phyloP scores from a whole-genome alignment of 2,113 vertebrate species.

The Hystrix brachyura region DNA sequence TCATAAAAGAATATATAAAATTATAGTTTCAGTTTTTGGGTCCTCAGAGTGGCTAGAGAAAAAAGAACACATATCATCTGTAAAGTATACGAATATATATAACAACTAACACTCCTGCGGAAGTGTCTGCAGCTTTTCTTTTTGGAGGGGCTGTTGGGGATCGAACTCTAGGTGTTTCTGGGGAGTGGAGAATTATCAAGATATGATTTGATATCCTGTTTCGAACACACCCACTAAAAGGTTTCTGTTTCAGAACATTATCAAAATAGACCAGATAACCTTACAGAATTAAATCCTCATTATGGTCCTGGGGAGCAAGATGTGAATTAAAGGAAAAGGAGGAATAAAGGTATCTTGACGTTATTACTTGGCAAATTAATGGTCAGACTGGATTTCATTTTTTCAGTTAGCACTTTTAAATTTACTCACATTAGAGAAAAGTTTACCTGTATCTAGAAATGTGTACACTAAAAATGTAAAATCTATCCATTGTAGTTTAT shows the following conservation, averaged over 20 bases:
- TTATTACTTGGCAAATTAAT: conserved; percentile 6
- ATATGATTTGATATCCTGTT: neutral
- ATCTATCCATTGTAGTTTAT: neutral
- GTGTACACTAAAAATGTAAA: neutral
- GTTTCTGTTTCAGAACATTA: neutral
- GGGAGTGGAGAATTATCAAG: neutral
- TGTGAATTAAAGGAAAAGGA: neutral
- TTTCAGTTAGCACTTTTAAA: neutral
- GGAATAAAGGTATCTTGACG: neutral
- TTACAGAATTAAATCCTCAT: neutral
- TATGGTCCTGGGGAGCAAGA: neutral
- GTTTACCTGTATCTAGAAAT: neutral
- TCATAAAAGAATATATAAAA: neutral
- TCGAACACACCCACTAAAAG: neutral
- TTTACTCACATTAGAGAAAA: neutral
- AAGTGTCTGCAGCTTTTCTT: neutral
- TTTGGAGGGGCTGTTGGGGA: no score
- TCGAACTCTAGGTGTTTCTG: neutral
- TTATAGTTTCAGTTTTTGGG: neutral
- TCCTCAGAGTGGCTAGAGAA: neutral
- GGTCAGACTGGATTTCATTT: neutral
- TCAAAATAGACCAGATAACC: neutral
- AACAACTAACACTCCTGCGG: neutral
- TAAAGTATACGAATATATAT: neutral
- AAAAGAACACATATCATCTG: neutral